phyloP scores from a whole-genome alignment of 2,888 invertebrate species.

The Hermaeophaga mercurialis region DNA sequence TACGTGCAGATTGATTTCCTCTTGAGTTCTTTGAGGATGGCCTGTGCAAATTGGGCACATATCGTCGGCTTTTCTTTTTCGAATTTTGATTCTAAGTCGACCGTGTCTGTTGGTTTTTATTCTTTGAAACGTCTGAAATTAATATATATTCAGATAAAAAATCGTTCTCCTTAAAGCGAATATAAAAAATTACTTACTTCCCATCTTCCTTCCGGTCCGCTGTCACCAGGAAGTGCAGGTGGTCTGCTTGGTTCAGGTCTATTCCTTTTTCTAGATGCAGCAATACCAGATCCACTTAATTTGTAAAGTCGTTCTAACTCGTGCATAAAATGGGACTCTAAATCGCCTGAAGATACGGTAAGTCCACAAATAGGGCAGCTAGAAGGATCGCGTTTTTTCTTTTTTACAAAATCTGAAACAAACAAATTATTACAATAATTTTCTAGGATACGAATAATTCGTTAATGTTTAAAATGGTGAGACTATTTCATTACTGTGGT shows the following conservation, averaged over 20 bases:
- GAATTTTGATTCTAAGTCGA: slow-evolving; percentile 68
- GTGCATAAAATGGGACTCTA: slow-evolving; percentile 71
- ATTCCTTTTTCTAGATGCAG: slow-evolving; percentile 57
- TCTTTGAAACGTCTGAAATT: slow-evolving; percentile 68
- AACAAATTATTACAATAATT: slow-evolving; percentile 32
- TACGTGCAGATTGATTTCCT: slow-evolving; percentile 67
- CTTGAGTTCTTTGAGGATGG: slow-evolving; percentile 61
- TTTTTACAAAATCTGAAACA: slow-evolving; percentile 48
- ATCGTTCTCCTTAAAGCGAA: no score
- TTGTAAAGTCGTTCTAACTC: slow-evolving; percentile 73
- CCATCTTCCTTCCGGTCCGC: slow-evolving; percentile 67
- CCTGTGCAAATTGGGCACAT: slow-evolving; percentile 72
- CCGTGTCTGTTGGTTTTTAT: slow-evolving; percentile 74
- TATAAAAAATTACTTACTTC: slow-evolving; percentile 59
- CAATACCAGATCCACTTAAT: slow-evolving; percentile 60
- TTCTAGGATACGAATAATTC: no score
- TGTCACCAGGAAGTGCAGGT: slow-evolving; percentile 57
- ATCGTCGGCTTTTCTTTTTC: slow-evolving; percentile 69
- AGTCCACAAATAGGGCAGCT: slow-evolving; percentile 74
- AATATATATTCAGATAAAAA: slow-evolving; percentile 15
- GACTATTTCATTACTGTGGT: no score
- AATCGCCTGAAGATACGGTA: slow-evolving; percentile 68
- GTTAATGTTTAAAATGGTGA: no score
- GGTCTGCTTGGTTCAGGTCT: slow-evolving; percentile 54
- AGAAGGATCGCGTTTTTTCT: slow-evolving; percentile 56